A percentile compares a stretch with the other conserved stretches of the same genome.
These are phyloP conservation scores for Rhadinocentrus ornatus DNA, from an alignment of 2,797 vertebrate genomes.

Conservation along the genomic window DNA sequence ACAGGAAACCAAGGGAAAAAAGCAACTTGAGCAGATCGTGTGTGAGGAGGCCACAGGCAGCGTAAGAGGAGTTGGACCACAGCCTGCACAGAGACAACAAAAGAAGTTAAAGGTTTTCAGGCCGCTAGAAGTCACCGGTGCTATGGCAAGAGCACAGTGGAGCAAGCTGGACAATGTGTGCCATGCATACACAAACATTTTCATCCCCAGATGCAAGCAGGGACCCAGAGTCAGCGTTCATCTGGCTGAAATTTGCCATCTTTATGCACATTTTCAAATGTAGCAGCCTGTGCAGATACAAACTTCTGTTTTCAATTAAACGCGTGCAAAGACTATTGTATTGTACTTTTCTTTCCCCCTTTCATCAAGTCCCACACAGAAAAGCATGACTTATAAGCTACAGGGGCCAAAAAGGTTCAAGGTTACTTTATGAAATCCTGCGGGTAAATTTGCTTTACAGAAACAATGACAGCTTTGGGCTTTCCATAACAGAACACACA, in stretches of 20 bases:
- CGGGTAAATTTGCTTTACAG: too few relatives aligned
- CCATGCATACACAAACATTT: conserved; percentile 2
- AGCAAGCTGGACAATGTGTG: conserved; percentile 23
- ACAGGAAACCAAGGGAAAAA: conserved; percentile 43
- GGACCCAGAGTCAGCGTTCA: conserved; percentile 20
- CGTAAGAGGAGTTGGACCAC: conserved; percentile 36
- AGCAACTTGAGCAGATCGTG: conserved; percentile 49
- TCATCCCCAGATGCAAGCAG: conserved; percentile 9
- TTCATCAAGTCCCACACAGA: conserved; percentile 39
- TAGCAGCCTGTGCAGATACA: conserved; percentile 12
- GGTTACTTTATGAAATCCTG: too few relatives aligned
- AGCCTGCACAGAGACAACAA: conserved; percentile 34
- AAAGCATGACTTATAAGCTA: conserved; percentile 24
- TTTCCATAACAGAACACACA: too few relatives aligned
- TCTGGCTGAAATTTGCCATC: conserved; percentile 40
- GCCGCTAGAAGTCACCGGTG: conserved; percentile 25
- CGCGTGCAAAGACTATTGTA: conserved; percentile 19
- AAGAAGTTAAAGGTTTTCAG: conserved; percentile 47
- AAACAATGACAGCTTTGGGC: too few relatives aligned
- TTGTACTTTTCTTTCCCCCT: conserved; percentile 25
- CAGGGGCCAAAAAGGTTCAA: conserved; percentile 16
- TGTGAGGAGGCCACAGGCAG: conserved; percentile 59
- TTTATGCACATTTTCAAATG: conserved; percentile 33
- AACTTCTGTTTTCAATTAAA: conserved; percentile 2
- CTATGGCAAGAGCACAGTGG: conserved; percentile 16